These are phyloP conservation scores for Psylliodes chrysocephalus DNA, from an alignment of 2,888 invertebrate genomes.

Conservation along the genomic window DNA sequence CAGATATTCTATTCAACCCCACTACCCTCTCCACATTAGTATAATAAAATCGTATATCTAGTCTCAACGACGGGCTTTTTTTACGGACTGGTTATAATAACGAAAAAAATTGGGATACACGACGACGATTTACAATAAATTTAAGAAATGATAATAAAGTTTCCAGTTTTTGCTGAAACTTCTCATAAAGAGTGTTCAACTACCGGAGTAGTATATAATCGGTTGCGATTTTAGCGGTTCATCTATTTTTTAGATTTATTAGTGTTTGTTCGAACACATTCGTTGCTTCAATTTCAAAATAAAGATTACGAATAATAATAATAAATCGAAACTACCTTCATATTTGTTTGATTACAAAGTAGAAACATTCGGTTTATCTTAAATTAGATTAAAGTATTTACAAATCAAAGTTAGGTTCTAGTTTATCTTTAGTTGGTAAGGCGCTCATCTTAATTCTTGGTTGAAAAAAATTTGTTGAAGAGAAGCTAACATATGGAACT, in stretches of 20 bases:
- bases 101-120: constrained; percentile 33
- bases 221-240: constrained; percentile 15
- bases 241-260: constrained; percentile 10
- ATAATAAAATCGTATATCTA: constrained; percentile 60
- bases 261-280: background rate
- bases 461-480: too few species aligned
- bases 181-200: constrained; percentile 40
- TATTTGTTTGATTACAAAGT: too few species aligned
- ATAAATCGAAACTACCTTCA: too few species aligned
- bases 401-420: too few species aligned
- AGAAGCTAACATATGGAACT: too few species aligned
- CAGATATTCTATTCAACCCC: constrained; percentile 53
- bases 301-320: too few species aligned
- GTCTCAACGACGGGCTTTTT: constrained; percentile 39
- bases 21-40: constrained; percentile 57
- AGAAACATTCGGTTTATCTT: too few species aligned
- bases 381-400: too few species aligned
- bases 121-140: constrained; percentile 46
- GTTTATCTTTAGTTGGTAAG: too few species aligned
- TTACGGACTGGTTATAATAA: constrained; percentile 35
- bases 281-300: background rate
- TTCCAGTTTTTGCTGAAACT: constrained; percentile 39
- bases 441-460: too few species aligned
- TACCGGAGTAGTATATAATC: constrained; percentile 17
- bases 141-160: constrained; percentile 48